phyloP scores from a whole-genome alignment of 1,140 invertebrate genomes.

The Temnothorax nylanderi region DNA sequence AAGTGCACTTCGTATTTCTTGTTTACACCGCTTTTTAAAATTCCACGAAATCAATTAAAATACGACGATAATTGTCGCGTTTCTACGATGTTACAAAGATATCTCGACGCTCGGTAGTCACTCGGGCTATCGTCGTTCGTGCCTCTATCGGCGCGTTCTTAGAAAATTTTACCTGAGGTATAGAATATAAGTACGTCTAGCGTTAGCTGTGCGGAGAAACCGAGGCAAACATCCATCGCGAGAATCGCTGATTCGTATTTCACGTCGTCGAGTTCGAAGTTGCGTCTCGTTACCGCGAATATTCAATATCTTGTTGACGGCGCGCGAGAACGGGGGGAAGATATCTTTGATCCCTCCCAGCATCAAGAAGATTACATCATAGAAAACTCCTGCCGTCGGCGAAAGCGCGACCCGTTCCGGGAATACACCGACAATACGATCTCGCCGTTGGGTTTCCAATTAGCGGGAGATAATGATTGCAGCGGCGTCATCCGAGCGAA shows the following conservation, averaged over 20 bases:
- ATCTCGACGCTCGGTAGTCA: neutral
- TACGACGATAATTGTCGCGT: neutral
- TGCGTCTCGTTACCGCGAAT: neutral
- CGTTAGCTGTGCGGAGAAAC: constrained; percentile 2
- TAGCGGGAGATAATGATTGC: neutral
- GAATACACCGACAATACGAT: constrained; percentile 1
- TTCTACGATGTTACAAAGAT: neutral
- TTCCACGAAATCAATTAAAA: neutral
- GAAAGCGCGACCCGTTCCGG: neutral
- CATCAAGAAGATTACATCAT: neutral
- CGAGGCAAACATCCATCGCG: neutral
- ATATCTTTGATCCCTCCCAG: neutral
- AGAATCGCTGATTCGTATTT: constrained; percentile 6
- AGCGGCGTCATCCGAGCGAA: neutral
- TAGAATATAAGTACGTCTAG: constrained; percentile 35
- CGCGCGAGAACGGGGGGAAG: neutral
- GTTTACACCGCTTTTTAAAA: constrained; percentile 9
- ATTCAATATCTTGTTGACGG: neutral
- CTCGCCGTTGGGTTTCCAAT: constrained; percentile 29
- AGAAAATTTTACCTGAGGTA: constrained; percentile 1
- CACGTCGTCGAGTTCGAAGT: constrained; percentile 46
- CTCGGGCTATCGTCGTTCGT: neutral
- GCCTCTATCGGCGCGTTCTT: constrained; percentile 11
- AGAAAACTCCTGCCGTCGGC: too few relatives aligned
- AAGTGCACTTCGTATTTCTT: neutral